A percentile compares a stretch with the other conserved stretches of the same genome.
Evolutionary conservation across 2,797 vertebrate species (phyloP).

Genomic region (Hafferia zeledoni): DNA sequence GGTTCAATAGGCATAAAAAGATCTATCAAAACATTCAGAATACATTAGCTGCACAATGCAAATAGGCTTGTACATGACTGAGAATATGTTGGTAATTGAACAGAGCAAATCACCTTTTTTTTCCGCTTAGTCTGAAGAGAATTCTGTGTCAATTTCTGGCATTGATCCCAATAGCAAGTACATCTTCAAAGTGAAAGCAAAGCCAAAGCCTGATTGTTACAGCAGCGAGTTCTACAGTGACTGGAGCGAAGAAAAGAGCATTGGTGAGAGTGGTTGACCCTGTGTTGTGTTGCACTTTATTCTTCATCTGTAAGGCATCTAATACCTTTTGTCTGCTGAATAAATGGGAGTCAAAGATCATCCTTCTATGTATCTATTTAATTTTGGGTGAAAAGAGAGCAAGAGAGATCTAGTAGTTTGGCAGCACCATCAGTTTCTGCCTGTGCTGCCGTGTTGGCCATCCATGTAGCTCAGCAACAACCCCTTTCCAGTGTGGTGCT

Average conservation of each 20-base stretch:
- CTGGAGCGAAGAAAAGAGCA: conserved; percentile 67
- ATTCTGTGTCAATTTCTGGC: neutral
- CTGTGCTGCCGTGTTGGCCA: fast-evolving
- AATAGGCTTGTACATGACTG: neutral
- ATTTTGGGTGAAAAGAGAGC: neutral
- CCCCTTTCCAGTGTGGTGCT: neutral
- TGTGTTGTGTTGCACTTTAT: neutral
- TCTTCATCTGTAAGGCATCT: neutral
- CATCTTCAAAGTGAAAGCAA: conserved; percentile 51
- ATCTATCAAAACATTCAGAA: neutral
- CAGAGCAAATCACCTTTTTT: neutral
- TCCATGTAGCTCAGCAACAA: neutral
- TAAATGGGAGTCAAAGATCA: neutral
- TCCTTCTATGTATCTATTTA: neutral
- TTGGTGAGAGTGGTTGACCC: conserved; percentile 65
- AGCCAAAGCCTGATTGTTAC: neutral
- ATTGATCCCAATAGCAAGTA: neutral
- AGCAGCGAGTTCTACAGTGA: conserved; percentile 63
- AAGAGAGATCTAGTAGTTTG: neutral
- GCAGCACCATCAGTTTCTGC: neutral
- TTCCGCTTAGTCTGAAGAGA: neutral
- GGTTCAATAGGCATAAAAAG: neutral
- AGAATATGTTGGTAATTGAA: neutral
- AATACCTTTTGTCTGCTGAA: neutral
- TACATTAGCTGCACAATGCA: neutral